Conservation (phyloP, 2,888 invertebrate genomes). For the Lordiphosa andalusiaca region DNA sequence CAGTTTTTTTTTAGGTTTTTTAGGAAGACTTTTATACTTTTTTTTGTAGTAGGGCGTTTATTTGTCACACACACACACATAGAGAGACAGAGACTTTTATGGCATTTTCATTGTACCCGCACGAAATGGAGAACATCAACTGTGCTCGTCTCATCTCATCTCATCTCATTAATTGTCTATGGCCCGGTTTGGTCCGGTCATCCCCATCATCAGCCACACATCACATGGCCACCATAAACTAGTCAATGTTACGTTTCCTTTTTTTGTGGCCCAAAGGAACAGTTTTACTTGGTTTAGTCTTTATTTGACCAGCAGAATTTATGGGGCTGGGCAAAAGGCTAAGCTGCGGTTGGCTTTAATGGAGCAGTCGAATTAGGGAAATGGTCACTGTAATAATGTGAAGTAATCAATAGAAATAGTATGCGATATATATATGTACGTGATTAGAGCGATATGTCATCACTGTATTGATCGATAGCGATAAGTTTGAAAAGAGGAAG, state of each 20-base stretch:
- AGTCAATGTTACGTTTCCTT: conserved; percentile 33
- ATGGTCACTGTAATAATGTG: too few species aligned
- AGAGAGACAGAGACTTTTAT: not conserved
- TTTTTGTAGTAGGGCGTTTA: not conserved
- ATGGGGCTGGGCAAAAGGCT: conserved; percentile 15
- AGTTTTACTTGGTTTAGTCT: conserved; percentile 16
- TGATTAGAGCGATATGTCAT: too few species aligned
- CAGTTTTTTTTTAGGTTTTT: too few species aligned
- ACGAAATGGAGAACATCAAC: conserved; percentile 34
- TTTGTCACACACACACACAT: not conserved
- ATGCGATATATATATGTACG: too few species aligned
- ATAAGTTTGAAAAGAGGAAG: too few species aligned
- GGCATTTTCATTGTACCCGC: conserved; percentile 25
- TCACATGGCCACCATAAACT: conserved; percentile 23
- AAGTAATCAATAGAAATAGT: too few species aligned
- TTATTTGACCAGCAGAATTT: conserved; percentile 27
- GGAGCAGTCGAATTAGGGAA: too few species aligned
- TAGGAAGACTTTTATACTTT: too few species aligned
- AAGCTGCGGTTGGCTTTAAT: not conserved
- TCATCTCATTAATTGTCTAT: conserved; percentile 35
- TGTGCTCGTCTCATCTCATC: conserved; percentile 30
- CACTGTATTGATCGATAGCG: too few species aligned
- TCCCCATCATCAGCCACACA: conserved; percentile 3
- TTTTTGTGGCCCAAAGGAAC: conserved; percentile 23
- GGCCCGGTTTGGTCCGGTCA: not conserved